Evolutionary conservation across 2,113 vertebrate genomes (phyloP).

Genomic region (Catagonus wagneri): DNA sequence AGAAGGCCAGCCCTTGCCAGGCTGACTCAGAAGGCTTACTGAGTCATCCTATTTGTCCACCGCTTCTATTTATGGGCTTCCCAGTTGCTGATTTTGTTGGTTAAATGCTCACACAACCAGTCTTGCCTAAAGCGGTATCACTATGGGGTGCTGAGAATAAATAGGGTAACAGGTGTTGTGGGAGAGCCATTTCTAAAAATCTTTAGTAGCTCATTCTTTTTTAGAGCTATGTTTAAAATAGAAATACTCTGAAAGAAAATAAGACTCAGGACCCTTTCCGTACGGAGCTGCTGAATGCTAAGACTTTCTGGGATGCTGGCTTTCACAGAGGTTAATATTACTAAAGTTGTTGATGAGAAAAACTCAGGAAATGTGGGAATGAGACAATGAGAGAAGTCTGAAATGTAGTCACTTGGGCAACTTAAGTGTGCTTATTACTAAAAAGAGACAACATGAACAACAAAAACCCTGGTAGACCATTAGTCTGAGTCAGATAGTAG

Average conservation of each 20-base stretch:
- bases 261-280: background rate
- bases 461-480: background rate
- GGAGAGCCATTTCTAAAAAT: slow-evolving; percentile 57
- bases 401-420: background rate
- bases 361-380: background rate
- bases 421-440: background rate
- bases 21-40: slow-evolving; percentile 71
- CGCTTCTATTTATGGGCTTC: slow-evolving; percentile 78
- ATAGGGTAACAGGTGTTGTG: slow-evolving; percentile 75
- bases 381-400: background rate
- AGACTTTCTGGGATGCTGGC: background rate
- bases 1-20: slow-evolving; percentile 59
- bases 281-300: background rate
- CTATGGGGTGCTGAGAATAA: slow-evolving; percentile 62
- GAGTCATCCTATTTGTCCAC: slow-evolving; percentile 74
- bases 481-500: background rate
- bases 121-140: slow-evolving; percentile 57
- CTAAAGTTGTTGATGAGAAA: background rate
- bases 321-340: background rate
- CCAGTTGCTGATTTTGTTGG: slow-evolving; percentile 80
- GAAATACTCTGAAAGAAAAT: slow-evolving; percentile 22
- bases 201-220: slow-evolving; percentile 50
- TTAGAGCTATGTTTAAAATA: slow-evolving; percentile 56
- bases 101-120: slow-evolving; percentile 76
- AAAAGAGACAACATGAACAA: background rate